Percentiles rank a stretch among this genome's conserved stretches.
These are phyloP conservation scores for Decapterus maruadsi DNA, from an alignment of 2,797 vertebrate species.

Conservation along the genomic window DNA sequence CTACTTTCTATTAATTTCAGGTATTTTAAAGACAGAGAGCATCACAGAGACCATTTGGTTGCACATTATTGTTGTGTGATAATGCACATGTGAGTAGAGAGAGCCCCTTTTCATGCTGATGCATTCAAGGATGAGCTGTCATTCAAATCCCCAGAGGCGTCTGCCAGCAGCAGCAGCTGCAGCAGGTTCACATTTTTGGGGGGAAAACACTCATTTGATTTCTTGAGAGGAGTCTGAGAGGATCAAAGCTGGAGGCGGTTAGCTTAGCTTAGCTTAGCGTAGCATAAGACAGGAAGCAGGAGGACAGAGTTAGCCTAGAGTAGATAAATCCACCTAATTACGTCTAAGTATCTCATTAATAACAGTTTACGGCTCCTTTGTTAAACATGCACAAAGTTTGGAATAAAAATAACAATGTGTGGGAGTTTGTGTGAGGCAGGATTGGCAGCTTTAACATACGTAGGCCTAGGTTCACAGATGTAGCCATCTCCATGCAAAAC, in stretches of 20 bases:
- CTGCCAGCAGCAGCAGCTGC: neutral
- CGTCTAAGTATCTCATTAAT: too few relatives aligned
- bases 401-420: neutral
- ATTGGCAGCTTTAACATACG: neutral
- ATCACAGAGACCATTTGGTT: neutral
- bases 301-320: neutral
- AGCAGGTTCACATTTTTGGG: neutral
- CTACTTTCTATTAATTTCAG: slow-evolving; percentile 13
- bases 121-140: slow-evolving; percentile 23
- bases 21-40: neutral
- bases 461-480: neutral
- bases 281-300: neutral
- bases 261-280: too few relatives aligned
- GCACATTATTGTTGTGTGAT: neutral
- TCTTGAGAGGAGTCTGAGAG: neutral
- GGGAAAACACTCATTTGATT: neutral
- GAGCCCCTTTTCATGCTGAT: neutral
- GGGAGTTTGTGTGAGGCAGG: neutral
- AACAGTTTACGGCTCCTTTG: too few relatives aligned
- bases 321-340: too few relatives aligned
- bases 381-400: neutral
- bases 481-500: rapidly evolving
- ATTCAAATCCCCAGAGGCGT: neutral
- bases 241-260: neutral
- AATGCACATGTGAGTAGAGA: neutral